Base-by-base conservation (phyloP, 2,888 invertebrate species). In the Argyra leucocephala region DNA sequence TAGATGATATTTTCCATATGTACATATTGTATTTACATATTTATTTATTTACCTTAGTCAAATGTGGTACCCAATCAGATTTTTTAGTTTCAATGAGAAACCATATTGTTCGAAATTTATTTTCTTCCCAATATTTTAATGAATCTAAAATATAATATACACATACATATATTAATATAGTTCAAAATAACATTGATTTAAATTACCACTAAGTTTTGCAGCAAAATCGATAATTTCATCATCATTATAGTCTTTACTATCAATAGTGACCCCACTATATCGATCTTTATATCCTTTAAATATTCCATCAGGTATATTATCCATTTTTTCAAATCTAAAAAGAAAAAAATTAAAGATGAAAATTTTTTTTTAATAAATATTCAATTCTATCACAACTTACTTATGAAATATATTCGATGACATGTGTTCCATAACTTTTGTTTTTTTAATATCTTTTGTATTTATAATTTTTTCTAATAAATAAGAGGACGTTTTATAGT, bases 101-200 rank as follows among this genome's bases (percentile, higher is more conserved):
- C 93, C 93, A 94, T 71, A 92, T 85, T 26, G 88, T 87, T 66
- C 90, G 82, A 71, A 83, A 85, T 15, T 84, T 83, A 64, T 84
- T 82, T 59, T 81, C 78, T 60, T 73, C 79, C 93, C 93, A 93
- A 71, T 81, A 80, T 57, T 81, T 78, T 37, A 92, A 74, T 0
- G 92, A 91, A 71, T 83, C 92, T 93, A 75, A 80, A 76, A 67
- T 76, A 81, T 66, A 74, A 76, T 69, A 81, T 12, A 26, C n/a
- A 62, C 10, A 18, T n/a, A 63, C 26, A n/a, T 18, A 57, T 61
- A 21, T 21, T 22, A 81, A 79, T 37, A 71, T 66, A 65, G 24
- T 68, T 67, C 10, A 68, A 18, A 57, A 67, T 59, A 58, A 60
- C 57, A 61, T 58, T 65, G 15, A 65, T 0, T 31, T 64, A n/a